phyloP scores from a whole-genome alignment of 2,113 vertebrate genomes.

The Pipra filicauda region DNA sequence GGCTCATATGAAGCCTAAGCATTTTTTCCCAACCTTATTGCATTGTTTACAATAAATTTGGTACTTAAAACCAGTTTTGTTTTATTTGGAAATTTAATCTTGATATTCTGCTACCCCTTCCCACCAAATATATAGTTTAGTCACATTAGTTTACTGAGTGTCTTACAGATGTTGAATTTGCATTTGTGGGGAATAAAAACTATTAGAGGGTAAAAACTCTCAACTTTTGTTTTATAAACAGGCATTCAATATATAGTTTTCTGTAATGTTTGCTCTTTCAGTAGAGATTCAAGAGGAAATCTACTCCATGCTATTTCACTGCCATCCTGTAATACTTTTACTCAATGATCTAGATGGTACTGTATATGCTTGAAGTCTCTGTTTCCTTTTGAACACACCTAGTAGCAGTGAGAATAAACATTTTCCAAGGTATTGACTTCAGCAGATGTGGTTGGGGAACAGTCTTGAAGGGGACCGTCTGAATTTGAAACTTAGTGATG shows the following conservation, averaged over 20 bases:
- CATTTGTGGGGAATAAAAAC: neutral
- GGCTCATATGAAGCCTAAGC: neutral
- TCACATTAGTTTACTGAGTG: neutral
- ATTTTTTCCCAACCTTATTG: neutral
- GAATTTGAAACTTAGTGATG: neutral
- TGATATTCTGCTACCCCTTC: neutral
- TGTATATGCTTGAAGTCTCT: neutral
- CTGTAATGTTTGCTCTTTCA: neutral
- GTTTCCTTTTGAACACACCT: neutral
- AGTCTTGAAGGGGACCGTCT: neutral
- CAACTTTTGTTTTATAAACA: neutral
- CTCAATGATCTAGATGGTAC: neutral
- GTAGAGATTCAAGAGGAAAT: neutral
- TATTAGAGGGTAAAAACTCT: neutral
- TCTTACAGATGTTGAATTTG: neutral
- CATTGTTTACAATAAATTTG: neutral
- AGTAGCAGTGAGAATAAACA: neutral
- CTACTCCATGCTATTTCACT: neutral
- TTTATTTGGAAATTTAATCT: neutral
- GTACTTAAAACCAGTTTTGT: neutral
- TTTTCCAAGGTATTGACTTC: neutral
- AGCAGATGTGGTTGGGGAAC: neutral
- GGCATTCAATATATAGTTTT: neutral
- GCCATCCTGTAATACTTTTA: neutral
- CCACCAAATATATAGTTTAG: neutral